Conservation (phyloP, 2,888 invertebrate genomes). For the Cancer borealis region DNA sequence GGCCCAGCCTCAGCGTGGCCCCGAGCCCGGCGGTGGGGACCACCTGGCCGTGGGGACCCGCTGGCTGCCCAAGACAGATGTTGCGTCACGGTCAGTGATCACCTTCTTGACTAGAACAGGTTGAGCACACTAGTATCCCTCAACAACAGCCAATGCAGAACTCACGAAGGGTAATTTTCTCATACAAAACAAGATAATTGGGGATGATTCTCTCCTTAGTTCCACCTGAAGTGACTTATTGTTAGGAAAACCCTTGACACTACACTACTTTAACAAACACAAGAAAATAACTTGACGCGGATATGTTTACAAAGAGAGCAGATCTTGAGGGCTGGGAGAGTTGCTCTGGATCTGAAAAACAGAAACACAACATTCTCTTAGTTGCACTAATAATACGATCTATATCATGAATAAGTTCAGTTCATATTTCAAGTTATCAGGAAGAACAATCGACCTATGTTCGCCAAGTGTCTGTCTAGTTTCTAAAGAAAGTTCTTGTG, state of each 20-base stretch:
- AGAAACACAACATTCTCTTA: not conserved
- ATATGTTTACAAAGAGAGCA: constrained; percentile 17
- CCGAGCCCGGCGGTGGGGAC: not conserved
- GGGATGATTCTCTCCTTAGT: not conserved
- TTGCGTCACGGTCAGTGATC: not conserved
- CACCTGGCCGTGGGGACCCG: not conserved
- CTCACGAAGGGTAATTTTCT: constrained; percentile 14
- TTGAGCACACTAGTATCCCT: not conserved
- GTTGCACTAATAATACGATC: not conserved
- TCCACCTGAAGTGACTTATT: not conserved
- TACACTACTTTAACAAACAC: not conserved
- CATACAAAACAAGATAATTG: not conserved
- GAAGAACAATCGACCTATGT: not conserved
- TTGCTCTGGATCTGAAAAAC: not conserved
- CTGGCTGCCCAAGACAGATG: not conserved
- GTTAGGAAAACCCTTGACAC: not conserved
- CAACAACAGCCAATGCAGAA: not conserved
- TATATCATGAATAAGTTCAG: not conserved
- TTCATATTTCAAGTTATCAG: not conserved
- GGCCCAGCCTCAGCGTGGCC: constrained; percentile 26
- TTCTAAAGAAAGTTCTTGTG: not conserved
- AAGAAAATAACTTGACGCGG: constrained; percentile 9
- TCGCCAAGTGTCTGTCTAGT: not conserved
- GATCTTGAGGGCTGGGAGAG: constrained; percentile 37
- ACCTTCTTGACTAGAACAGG: constrained; percentile 35